Percentiles rank a stretch among this genome's conserved stretches.
Conservation (phyloP, 2,888 invertebrate species). For the Beris morrisii region DNA sequence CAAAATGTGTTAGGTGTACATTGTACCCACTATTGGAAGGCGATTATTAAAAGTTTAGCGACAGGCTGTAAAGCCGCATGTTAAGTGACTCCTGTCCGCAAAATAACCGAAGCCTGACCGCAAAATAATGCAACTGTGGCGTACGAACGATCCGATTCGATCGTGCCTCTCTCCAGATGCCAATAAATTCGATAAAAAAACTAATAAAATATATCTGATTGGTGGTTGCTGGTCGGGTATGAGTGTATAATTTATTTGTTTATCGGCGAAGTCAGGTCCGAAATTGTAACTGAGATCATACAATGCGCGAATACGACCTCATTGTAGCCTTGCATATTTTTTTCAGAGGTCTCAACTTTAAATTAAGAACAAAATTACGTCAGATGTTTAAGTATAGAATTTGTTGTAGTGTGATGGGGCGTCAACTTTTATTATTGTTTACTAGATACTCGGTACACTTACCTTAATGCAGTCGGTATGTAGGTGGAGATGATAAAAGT, state of each 20-base stretch:
- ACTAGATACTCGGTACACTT: conserved; percentile 5
- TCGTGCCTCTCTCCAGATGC: no score
- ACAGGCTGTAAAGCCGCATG: conserved; percentile 1
- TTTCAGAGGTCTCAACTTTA: conserved; percentile 4
- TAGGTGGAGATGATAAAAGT: no score
- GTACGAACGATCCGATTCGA: conserved; percentile 1
- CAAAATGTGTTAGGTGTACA: no score
- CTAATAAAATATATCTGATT: no score
- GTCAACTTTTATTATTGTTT: conserved; percentile 24
- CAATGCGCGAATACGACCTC: conserved; percentile 1
- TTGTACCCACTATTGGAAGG: no score
- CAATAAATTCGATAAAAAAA: no score
- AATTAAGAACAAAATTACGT: conserved; percentile 15
- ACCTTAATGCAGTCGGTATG: no score
- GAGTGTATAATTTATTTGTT: conserved; percentile 18
- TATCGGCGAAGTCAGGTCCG: conserved; percentile 9
- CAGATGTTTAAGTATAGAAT: conserved; percentile 18
- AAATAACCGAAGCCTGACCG: conserved; percentile 4
- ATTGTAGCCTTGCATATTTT: conserved; percentile 24
- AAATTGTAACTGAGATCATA: conserved; percentile 18
- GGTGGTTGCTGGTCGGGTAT: no score
- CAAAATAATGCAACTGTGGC: conserved; percentile 19
- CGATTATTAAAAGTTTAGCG: no score
- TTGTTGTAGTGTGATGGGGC: conserved; percentile 10
- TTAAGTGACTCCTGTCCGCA: conserved; percentile 11